Percentiles rank a stretch among this genome's conserved stretches.
These are phyloP conservation scores for Psilopogon haemacephalus DNA, from an alignment of 2,113 vertebrate genomes.

Conservation along the genomic window DNA sequence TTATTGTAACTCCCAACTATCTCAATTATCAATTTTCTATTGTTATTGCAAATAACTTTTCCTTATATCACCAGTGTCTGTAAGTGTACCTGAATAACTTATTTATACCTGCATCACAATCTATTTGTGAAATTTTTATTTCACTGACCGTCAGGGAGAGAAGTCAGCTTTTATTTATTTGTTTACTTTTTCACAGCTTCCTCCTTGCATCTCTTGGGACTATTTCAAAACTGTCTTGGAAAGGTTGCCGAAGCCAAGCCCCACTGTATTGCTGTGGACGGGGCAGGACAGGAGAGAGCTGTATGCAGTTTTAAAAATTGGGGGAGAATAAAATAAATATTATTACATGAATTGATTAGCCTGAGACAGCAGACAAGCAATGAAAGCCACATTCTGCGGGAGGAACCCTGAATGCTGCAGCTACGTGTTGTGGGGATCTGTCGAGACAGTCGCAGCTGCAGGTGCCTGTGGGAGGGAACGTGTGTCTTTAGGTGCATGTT, in stretches of 20 bases:
- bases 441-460: accelerated
- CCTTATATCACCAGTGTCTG: background rate
- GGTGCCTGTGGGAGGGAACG: background rate
- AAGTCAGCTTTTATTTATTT: background rate
- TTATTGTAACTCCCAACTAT: background rate
- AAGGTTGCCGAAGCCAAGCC: background rate
- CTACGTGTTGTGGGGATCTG: background rate
- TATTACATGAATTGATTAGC: background rate
- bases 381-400: background rate
- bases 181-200: background rate
- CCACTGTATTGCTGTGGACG: accelerated
- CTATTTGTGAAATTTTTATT: background rate
- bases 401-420: background rate
- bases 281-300: background rate
- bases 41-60: constrained; percentile 29
- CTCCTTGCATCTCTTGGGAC: background rate
- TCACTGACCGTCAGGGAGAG: background rate
- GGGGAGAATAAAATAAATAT: background rate
- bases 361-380: accelerated
- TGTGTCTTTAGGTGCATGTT: background rate
- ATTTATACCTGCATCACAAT: background rate
- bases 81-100: background rate
- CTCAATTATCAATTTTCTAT: constrained; percentile 40
- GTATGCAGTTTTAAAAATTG: background rate
- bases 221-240: background rate